Conservation (phyloP, 2,113 vertebrate genomes). For the Mesembrinibis cayennensis region DNA sequence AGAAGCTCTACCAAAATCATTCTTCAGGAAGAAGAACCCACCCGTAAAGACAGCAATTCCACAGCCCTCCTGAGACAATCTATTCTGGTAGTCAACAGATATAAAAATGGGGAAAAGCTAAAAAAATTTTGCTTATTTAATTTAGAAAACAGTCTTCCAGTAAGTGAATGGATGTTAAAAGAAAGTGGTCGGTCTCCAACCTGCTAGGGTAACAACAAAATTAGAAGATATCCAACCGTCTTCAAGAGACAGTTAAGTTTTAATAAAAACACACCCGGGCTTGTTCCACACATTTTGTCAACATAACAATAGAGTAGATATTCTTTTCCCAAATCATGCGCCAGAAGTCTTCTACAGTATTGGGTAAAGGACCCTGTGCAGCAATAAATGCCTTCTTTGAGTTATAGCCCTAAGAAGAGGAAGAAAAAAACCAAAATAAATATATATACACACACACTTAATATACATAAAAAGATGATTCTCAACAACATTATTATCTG, state of each 20-base stretch:
- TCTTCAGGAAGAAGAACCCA: not conserved
- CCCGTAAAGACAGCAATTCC: fast-evolving
- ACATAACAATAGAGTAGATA: constrained; percentile 88
- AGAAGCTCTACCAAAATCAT: not conserved
- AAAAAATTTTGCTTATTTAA: not conserved
- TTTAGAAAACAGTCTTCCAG: not conserved
- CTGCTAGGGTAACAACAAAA: not conserved
- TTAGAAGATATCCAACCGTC: not conserved
- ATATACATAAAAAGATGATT: not conserved
- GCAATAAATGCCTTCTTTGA: constrained; percentile 92
- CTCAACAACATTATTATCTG: not conserved
- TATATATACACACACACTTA: not conserved
- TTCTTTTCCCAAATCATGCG: constrained; percentile 97
- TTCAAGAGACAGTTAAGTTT: constrained; percentile 43
- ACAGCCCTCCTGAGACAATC: not conserved
- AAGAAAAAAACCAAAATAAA: not conserved
- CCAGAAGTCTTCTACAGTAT: constrained; percentile 92
- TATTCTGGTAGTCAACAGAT: not conserved
- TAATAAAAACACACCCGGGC: constrained; percentile 85
- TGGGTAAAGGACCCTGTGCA: constrained; percentile 91
- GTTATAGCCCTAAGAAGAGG: constrained; percentile 83
- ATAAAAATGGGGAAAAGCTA: not conserved
- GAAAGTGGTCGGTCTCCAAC: not conserved
- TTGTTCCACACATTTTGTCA: constrained; percentile 94
- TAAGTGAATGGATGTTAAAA: not conserved